Evolutionary conservation across 2,797 vertebrate species (phyloP).

Genomic region (Nyctalus aviator): DNA sequence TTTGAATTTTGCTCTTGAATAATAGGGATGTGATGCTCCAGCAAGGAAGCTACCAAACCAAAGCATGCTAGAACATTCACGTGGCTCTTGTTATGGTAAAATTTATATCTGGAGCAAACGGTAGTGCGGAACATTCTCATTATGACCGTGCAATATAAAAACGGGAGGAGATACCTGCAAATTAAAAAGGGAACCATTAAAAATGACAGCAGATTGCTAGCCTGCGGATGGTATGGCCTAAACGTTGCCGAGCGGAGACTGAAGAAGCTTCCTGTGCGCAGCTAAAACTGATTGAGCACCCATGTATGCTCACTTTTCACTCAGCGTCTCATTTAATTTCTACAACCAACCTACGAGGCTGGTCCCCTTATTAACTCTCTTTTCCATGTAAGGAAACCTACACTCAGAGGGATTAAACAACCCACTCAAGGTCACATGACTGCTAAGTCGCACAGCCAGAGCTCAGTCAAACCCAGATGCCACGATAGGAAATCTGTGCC

Average conservation of each 20-base stretch:
- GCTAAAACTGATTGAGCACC: background rate
- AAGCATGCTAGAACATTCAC: slow-evolving; percentile 25
- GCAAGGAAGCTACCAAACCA: slow-evolving; percentile 23
- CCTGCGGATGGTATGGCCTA: background rate
- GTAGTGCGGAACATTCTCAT: background rate
- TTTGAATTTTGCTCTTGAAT: slow-evolving; percentile 53
- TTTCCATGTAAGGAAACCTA: background rate
- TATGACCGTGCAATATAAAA: background rate
- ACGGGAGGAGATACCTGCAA: background rate
- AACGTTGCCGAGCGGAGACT: background rate
- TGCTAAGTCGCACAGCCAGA: background rate
- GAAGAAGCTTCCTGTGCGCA: background rate
- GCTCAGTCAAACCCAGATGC: background rate
- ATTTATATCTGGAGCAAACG: slow-evolving; percentile 1
- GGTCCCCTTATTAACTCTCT: background rate
- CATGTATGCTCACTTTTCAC: background rate
- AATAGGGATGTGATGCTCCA: slow-evolving; percentile 3
- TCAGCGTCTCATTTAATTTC: background rate
- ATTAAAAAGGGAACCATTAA: slow-evolving; percentile 45
- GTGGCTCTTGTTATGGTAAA: slow-evolving; percentile 8
- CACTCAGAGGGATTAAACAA: background rate
- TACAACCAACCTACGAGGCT: background rate
- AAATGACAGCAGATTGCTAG: background rate
- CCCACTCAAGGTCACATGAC: background rate
- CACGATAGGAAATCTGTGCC: fast-evolving